Percentiles rank a stretch among this genome's conserved stretches.
Conservation (phyloP, 1,140 invertebrate species). For the Hyphantria cunea region DNA sequence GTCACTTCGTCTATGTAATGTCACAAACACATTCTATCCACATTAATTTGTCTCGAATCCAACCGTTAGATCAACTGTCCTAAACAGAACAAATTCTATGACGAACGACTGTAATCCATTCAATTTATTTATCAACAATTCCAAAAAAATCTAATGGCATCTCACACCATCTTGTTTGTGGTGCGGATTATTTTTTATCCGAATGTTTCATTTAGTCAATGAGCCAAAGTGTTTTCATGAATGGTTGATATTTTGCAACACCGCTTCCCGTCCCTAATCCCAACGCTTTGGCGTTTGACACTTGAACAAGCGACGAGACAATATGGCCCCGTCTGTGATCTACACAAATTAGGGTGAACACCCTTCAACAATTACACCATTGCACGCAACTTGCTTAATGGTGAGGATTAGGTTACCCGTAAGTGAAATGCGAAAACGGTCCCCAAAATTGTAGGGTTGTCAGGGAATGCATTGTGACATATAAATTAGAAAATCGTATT, state of each 20-base stretch:
- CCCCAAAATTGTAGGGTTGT: conserved; percentile 37
- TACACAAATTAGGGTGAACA: conserved; percentile 61
- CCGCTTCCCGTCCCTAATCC: conserved; percentile 20
- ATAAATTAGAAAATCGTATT: conserved; percentile 19
- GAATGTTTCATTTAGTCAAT: conserved; percentile 13
- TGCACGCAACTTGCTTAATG: conserved; percentile 56
- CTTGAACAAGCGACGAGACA: conserved; percentile 42
- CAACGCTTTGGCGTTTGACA: conserved; percentile 50
- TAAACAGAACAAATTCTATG: not conserved
- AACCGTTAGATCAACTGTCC: not conserved
- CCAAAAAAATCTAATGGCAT: not conserved
- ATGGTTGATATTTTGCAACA: conserved; percentile 24
- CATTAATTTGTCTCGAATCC: not conserved
- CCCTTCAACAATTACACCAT: conserved; percentile 68
- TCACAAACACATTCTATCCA: not conserved
- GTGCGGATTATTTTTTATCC: conserved; percentile 2
- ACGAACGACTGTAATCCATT: not conserved
- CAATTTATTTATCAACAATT: not conserved
- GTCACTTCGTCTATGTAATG: not conserved
- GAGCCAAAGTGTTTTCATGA: conserved; percentile 17
- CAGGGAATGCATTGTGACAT: conserved; percentile 5
- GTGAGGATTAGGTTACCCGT: conserved; percentile 57
- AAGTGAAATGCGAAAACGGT: conserved; percentile 55
- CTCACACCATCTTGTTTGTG: not conserved
- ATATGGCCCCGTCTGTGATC: conserved; percentile 43